phyloP scores from a whole-genome alignment of 2,113 vertebrate genomes.

The Microcebus jonahi region DNA sequence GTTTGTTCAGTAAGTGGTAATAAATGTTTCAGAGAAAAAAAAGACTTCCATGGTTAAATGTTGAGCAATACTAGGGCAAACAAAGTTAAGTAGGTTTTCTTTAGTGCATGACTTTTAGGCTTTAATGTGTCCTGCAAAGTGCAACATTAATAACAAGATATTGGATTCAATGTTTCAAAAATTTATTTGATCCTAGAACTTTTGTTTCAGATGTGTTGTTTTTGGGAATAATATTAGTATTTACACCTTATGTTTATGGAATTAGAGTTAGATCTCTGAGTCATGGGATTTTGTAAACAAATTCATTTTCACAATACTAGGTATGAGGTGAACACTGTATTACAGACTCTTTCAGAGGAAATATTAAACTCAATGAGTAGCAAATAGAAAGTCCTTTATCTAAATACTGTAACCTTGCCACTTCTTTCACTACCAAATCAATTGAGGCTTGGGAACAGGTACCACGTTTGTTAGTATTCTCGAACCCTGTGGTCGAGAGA shows the following conservation, averaged over 20 bases:
- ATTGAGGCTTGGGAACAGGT: neutral
- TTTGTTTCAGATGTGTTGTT: neutral
- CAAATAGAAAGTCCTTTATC: neutral
- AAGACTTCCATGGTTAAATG: neutral
- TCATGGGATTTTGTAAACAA: neutral
- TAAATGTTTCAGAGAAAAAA: neutral
- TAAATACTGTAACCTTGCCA: neutral
- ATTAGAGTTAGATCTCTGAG: neutral
- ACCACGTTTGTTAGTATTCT: neutral
- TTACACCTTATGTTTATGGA: neutral
- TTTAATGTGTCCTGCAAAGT: neutral
- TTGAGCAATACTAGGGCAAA: neutral
- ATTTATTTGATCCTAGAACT: neutral
- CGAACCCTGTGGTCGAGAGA: neutral
- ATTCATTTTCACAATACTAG: neutral
- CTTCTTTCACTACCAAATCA: neutral
- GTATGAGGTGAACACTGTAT: neutral
- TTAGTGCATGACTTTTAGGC: neutral
- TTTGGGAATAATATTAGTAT: neutral
- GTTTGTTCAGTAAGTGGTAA: neutral
- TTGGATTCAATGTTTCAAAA: neutral
- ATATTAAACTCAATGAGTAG: neutral
- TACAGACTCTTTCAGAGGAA: neutral
- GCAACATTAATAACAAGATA: neutral
- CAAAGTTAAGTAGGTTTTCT: neutral